Evolutionary conservation across 2,113 vertebrate genomes (phyloP), one percentile per base, ranked within the genome.

Genomic region (Oryzias celebensis): DNA sequence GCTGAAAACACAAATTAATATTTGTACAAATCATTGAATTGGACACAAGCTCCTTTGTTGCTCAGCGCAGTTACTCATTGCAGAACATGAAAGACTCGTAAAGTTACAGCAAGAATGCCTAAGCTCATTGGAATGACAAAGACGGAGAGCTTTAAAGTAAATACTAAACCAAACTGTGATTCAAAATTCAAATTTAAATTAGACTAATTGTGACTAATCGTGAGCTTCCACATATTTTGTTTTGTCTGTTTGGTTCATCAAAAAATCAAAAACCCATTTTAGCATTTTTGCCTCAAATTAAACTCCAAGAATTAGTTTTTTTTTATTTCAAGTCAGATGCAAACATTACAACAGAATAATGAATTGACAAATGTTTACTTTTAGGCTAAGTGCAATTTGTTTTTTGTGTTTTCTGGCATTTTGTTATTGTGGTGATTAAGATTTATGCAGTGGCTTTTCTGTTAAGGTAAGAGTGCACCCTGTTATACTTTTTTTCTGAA

Each of bases 101-200:
- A 58, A 44, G 13, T 67, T 22, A 50, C 62, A 36, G 44, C 14
- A 52, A 52, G 17, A 22, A 58, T 62, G 24, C 65, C 52, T 48
- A 61, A 47, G 45, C 26, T 16, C 15, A 54, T 67, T 49, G 22
- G 36, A 64, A 62, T 53, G 18, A 50, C 22, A 60, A 53, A 57
- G 51, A 28, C 50, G 41, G 22, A n/a, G 62, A 80, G 76, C 68
- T 48, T 52, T 72, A 76, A 80, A 56, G 14, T 48, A 57, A 81
- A 62, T 53, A 49, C 4, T 61, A 52, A 81, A 77, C 58, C 52
- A 71, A 62, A 62, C 22, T 36, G 42, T 56, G 52, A 81, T 43
- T 74, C 49, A 51, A 67, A 62, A 79, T 65, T 67, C 58, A 62
- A 75, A 79, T 77, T 72, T 28, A 75, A 77, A 73, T 62, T 23